Base-by-base conservation (phyloP, 2,797 vertebrate genomes). In the Heterohyrax brucei region DNA sequence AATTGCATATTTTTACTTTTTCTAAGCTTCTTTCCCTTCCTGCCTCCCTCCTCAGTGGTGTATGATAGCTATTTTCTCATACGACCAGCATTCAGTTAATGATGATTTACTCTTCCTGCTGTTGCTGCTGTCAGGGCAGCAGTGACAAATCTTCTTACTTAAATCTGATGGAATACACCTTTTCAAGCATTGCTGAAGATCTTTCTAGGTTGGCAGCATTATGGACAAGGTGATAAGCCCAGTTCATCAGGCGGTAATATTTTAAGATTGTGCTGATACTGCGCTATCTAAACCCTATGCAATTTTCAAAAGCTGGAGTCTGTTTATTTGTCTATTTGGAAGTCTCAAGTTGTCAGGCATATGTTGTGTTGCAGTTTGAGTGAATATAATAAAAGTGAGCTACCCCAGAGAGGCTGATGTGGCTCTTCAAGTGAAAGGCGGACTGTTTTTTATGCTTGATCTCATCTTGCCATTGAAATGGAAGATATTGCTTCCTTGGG, bases 91-190 rank as follows among this genome's bases (percentile, higher is more conserved):
- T 77, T 93, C 70, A 77, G 7, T 16, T 59, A 81, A 5, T 70
- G 62, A 62, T 96, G 73, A 97, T 95, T 95, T 86, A 91, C 68
- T 28, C 10, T 73, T 97, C 80, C 77, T 79, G 86, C 56, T 89
- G 59, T 66, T 70, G 75, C 9, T 92, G 62, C 77, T 96, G 12
- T 95, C 96, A 96, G 56, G 86, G 83, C 78, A 82, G 1, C 90
- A 72, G 62, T 76, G 92, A 96, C 78, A 93, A 93, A 80, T 33
- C 61, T 89, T 93, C 78, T 95, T 97, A 77, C 78, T 53, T 83
- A 92, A 39, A 0, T 96, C 21, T 95, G 83, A 30, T 91, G 50
- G 61, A 91, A 89, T 59, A 68, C 4, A 94, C 53, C 46, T 89
- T 1, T 94, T 62, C 30, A 64, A 93, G 90, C 46, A 85, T 95